Evolutionary conservation across 1,140 invertebrate species (phyloP).

Genomic region (Gyrodactylus bullatarudis): DNA sequence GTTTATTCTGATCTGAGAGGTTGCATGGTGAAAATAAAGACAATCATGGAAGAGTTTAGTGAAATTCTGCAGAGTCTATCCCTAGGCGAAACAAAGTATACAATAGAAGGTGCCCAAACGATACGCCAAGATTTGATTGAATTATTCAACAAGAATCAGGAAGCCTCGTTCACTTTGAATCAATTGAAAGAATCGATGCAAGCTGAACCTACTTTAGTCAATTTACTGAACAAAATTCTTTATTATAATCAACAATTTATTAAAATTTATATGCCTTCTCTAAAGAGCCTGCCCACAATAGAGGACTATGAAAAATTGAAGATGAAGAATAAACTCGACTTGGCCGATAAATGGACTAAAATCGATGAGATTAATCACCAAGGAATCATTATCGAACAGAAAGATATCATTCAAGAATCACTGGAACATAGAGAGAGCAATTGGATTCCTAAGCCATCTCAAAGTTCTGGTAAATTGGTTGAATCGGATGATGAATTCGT

Average conservation of each 20-base stretch:
- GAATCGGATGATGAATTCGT: no score
- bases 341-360: background rate
- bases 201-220: background rate
- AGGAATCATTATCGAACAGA: background rate
- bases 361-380: background rate
- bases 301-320: background rate
- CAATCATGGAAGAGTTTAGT: background rate
- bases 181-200: background rate
- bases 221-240: background rate
- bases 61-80: background rate
- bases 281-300: background rate
- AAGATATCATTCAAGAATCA: background rate
- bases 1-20: background rate
- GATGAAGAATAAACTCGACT: background rate
- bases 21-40: background rate
- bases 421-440: no score
- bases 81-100: background rate
- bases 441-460: no score
- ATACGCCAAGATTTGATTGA: background rate
- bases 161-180: background rate
- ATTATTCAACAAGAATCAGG: background rate
- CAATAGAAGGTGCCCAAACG: background rate
- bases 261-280: background rate
- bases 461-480: no score
- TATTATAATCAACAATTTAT: background rate